Evolutionary conservation across 2,113 vertebrate genomes (phyloP).

Genomic region (Zootoca vivipara): DNA sequence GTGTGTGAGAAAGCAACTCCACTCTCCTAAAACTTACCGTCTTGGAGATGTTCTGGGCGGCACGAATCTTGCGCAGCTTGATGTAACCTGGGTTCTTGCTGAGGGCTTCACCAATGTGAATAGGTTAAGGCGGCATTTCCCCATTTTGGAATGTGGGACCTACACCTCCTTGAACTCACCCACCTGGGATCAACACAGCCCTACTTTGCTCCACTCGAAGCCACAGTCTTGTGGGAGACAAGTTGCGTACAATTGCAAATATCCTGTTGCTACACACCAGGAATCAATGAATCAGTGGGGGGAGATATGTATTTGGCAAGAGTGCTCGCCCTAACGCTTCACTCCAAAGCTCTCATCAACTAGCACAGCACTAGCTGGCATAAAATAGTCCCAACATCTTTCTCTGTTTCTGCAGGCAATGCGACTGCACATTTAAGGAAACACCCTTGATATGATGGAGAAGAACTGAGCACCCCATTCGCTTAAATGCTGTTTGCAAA

Average conservation of each 20-base stretch:
- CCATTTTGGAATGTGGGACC: too few species aligned
- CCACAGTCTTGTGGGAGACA: neutral
- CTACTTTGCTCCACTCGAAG: neutral
- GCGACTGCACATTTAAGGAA: neutral
- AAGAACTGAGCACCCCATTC: neutral
- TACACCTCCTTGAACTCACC: neutral
- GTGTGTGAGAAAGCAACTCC: neutral
- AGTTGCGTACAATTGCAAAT: neutral
- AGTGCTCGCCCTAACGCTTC: constrained; percentile 50
- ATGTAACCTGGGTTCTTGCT: constrained; percentile 94
- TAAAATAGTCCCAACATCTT: neutral
- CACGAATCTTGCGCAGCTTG: constrained; percentile 91
- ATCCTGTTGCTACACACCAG: neutral
- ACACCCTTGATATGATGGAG: neutral
- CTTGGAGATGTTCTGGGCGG: constrained; percentile 94
- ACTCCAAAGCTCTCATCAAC: constrained; percentile 3
- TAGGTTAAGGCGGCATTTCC: constrained; percentile 62
- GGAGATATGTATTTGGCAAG: too few species aligned
- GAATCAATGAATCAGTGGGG: too few species aligned
- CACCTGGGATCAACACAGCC: neutral
- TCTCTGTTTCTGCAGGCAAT: neutral
- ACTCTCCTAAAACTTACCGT: constrained; percentile 75
- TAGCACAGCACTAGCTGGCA: neutral
- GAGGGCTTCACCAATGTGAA: constrained; percentile 87
- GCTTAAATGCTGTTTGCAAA: neutral